Conservation (phyloP, 1,140 invertebrate genomes). For the Drosophila oshimai region DNA sequence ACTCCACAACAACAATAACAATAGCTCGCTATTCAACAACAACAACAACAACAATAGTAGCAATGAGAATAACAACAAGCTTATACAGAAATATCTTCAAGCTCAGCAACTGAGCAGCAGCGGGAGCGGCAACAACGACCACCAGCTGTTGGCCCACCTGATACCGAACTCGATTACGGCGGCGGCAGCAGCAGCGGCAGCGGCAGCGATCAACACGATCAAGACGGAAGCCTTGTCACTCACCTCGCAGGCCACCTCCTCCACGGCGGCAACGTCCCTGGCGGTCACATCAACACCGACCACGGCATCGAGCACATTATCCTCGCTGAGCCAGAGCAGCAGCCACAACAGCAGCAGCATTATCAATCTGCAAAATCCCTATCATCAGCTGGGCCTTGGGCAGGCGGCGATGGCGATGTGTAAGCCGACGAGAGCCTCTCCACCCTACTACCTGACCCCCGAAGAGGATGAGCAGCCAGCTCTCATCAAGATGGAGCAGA, state of each 20-base stretch:
- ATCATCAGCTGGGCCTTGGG: conserved; percentile 57
- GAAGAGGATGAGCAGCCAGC: conserved; percentile 42
- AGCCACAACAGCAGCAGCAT: conserved; percentile 42
- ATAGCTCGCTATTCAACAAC: conserved; percentile 62
- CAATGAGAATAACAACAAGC: conserved; percentile 71
- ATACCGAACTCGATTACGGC: conserved; percentile 61
- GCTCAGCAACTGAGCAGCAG: conserved; percentile 60
- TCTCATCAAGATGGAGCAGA: conserved; percentile 56
- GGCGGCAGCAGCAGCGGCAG: conserved; percentile 52
- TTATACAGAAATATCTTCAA: conserved; percentile 80
- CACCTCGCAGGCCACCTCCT: conserved; percentile 33
- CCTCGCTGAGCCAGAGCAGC: conserved; percentile 57
- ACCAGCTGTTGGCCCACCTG: conserved; percentile 57
- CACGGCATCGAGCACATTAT: conserved; percentile 72
- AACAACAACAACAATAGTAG: conserved; percentile 60
- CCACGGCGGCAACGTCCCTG: conserved; percentile 5
- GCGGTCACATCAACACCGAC: conserved; percentile 53
- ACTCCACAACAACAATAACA: conserved; percentile 65
- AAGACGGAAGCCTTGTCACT: conserved; percentile 49
- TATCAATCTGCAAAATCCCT: conserved; percentile 68
- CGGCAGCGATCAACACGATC: conserved; percentile 48
- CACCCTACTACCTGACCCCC: conserved; percentile 52
- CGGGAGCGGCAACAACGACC: conserved; percentile 34
- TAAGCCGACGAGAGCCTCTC: conserved; percentile 39
- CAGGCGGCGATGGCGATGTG: conserved; percentile 53